phyloP scores from a whole-genome alignment of 2,113 vertebrate species.

The Nothocercus nigrocapillus region DNA sequence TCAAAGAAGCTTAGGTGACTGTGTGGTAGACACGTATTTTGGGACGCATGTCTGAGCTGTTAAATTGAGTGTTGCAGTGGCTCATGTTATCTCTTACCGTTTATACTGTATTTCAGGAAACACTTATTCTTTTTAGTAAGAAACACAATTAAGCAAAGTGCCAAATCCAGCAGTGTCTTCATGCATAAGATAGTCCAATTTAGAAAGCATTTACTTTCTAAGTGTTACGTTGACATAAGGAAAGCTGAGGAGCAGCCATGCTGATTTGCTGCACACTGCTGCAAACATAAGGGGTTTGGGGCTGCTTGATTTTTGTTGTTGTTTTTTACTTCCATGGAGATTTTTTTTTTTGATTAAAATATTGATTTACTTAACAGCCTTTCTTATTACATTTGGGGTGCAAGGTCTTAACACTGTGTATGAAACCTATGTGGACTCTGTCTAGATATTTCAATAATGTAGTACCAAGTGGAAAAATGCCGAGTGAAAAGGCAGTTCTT shows the following conservation, averaged over 20 bases:
- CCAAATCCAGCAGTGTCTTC: constrained; percentile 72
- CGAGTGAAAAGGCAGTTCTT: constrained; percentile 24
- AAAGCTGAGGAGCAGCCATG: not conserved
- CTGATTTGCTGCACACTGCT: constrained; percentile 13
- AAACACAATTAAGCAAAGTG: constrained; percentile 64
- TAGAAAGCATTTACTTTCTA: constrained; percentile 26
- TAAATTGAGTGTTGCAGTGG: not conserved
- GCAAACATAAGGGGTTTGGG: not conserved
- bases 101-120: constrained; percentile 43
- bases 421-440: constrained; percentile 18
- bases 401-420: constrained; percentile 49
- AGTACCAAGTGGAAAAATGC: constrained; percentile 42
- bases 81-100: constrained; percentile 1
- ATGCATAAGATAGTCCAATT: not conserved
- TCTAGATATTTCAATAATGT: constrained; percentile 39
- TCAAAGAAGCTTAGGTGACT: constrained; percentile 18
- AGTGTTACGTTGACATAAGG: not conserved
- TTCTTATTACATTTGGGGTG: constrained; percentile 46
- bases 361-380: constrained; percentile 12
- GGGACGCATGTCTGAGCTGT: constrained; percentile 8
- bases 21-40: constrained; percentile 28
- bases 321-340: not conserved
- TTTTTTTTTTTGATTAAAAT: constrained; percentile 46
- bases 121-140: constrained; percentile 7
- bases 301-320: not conserved